These are phyloP conservation scores for Scaptomyza montana DNA, from an alignment of 1,140 invertebrate genomes.

Conservation along the genomic window DNA sequence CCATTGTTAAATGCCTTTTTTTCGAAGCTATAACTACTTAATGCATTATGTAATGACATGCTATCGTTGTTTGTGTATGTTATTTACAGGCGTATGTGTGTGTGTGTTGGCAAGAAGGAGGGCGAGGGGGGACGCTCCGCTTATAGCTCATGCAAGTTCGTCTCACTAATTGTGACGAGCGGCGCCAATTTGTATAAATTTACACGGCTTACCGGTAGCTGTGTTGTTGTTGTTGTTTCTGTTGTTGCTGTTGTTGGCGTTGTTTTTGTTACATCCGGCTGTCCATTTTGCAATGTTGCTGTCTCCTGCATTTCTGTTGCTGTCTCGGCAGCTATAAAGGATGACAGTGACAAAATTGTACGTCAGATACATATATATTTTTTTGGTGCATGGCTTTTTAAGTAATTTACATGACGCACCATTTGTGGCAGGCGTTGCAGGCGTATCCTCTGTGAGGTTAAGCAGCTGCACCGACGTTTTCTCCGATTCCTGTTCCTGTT, in stretches of 20 bases:
- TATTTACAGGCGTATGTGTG: constrained; percentile 32
- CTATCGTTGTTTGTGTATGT: constrained; percentile 22
- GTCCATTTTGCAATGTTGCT: constrained; percentile 42
- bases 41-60: constrained; percentile 55
- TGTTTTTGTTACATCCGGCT: constrained; percentile 26
- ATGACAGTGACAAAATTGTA: constrained; percentile 30
- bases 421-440: constrained; percentile 33
- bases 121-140: constrained; percentile 16
- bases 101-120: background rate
- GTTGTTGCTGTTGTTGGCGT: constrained; percentile 9
- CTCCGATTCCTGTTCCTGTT: constrained; percentile 5
- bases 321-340: constrained; percentile 28
- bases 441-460: constrained; percentile 36
- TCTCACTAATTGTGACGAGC: constrained; percentile 75
- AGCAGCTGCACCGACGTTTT: constrained; percentile 27
- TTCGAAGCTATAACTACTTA: background rate
- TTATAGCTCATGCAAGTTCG: constrained; percentile 70
- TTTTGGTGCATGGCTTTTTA: constrained; percentile 10
- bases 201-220: constrained; percentile 75
- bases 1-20: too few species aligned
- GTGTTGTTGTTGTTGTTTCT: constrained; percentile 13
- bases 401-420: constrained; percentile 63
- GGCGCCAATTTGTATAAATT: constrained; percentile 70
- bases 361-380: background rate
- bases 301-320: background rate